phyloP scores from a whole-genome alignment of 2,797 vertebrate genomes.

The Acanthiza pusilla region DNA sequence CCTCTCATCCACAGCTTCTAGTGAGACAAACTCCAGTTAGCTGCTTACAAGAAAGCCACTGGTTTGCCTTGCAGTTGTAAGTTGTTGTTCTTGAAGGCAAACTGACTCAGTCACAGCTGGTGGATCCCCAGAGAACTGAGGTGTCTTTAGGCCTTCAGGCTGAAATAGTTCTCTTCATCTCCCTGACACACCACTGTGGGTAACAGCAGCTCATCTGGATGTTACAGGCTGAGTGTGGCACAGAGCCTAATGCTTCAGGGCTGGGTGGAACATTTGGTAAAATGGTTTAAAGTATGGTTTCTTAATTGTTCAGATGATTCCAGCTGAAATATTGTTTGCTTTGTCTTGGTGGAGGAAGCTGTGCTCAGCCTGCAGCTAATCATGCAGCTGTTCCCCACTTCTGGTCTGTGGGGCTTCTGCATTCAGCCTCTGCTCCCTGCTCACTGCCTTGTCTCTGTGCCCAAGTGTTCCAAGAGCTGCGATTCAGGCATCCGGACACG shows the following conservation, averaged over 20 bases:
- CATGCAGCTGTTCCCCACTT: background rate
- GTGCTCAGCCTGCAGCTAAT: background rate
- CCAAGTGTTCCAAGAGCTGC: constrained; percentile 91
- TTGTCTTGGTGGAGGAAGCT: background rate
- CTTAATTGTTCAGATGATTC: background rate
- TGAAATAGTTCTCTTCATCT: background rate
- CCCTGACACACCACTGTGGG: background rate
- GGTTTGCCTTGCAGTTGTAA: background rate
- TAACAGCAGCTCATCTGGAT: background rate
- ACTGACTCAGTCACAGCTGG: background rate
- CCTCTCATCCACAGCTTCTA: background rate
- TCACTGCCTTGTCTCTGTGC: background rate
- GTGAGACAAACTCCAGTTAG: background rate
- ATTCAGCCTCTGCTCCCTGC: background rate
- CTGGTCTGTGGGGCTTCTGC: background rate
- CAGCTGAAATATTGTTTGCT: background rate
- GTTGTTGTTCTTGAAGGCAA: background rate
- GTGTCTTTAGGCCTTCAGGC: background rate
- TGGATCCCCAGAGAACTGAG: background rate
- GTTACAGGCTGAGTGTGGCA: background rate
- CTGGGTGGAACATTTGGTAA: background rate
- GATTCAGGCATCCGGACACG: constrained; percentile 82
- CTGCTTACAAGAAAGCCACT: background rate
- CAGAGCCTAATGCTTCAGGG: background rate
- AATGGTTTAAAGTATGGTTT: background rate